Evolutionary conservation across 2,113 vertebrate species (phyloP).

Genomic region (Hymenochirus boettgeri): DNA sequence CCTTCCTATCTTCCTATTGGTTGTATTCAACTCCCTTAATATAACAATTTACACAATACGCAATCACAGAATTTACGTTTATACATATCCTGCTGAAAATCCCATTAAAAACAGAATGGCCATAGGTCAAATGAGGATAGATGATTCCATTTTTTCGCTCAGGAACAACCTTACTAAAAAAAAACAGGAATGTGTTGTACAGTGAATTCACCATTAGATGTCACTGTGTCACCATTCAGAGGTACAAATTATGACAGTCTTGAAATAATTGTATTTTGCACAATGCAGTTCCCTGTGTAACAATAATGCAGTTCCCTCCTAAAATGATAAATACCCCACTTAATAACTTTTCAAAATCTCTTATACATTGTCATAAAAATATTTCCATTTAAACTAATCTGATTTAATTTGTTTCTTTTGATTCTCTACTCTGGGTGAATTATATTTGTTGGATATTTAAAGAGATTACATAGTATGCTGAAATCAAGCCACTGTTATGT

Average conservation of each 20-base stretch:
- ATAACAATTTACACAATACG: too few relatives aligned
- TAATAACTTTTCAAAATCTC: conserved; percentile 30
- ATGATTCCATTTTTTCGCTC: neutral
- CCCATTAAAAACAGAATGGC: neutral
- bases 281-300: neutral
- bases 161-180: neutral
- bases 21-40: too few relatives aligned
- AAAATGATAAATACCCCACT: conserved; percentile 19
- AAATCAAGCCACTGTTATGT: too few relatives aligned
- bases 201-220: conserved; percentile 33
- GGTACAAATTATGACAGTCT: neutral
- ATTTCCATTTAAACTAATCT: conserved; percentile 28
- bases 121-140: neutral
- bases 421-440: conserved; percentile 24
- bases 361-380: conserved; percentile 36
- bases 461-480: neutral
- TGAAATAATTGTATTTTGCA: neutral
- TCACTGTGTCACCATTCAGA: conserved; percentile 12
- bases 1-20: too few relatives aligned
- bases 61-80: too few relatives aligned
- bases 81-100: neutral
- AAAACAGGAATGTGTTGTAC: too few relatives aligned
- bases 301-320: conserved; percentile 24
- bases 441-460: conserved; percentile 16
- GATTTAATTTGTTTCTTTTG: conserved; percentile 32